Evolutionary conservation across 2,113 vertebrate genomes (phyloP).

Genomic region (Brachyistius frenatus): DNA sequence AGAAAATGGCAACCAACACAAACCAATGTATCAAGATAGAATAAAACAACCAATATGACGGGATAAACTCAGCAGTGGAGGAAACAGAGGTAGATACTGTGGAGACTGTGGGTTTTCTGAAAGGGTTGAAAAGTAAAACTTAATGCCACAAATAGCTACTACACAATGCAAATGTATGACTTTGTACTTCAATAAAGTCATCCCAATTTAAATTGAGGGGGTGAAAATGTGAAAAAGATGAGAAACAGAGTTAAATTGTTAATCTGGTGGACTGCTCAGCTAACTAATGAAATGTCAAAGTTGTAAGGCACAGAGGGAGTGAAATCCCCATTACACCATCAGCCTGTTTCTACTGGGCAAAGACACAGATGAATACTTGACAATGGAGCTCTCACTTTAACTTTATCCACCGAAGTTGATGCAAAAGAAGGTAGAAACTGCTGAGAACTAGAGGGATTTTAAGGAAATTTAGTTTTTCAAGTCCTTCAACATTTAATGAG

Average conservation of each 20-base stretch:
- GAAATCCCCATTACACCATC: slow-evolving; percentile 24
- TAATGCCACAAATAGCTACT: slow-evolving; percentile 25
- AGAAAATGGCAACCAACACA: slow-evolving; percentile 52
- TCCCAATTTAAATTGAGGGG: not conserved
- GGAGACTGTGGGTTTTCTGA: slow-evolving; percentile 13
- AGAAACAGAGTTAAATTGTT: slow-evolving; percentile 1
- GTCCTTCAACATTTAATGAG: slow-evolving; percentile 35
- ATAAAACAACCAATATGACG: slow-evolving; percentile 1
- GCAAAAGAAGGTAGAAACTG: slow-evolving; percentile 11
- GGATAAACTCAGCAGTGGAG: slow-evolving; percentile 12
- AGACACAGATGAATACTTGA: slow-evolving; percentile 34
- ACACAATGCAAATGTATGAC: not conserved
- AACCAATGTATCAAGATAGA: slow-evolving; percentile 32
- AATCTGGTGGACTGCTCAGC: slow-evolving; percentile 17
- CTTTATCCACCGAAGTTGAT: slow-evolving; percentile 10
- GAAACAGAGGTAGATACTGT: slow-evolving; percentile 39
- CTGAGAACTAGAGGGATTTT: slow-evolving; percentile 5
- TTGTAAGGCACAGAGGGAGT: slow-evolving; percentile 14
- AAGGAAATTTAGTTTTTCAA: slow-evolving; percentile 15
- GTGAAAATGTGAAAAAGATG: not conserved
- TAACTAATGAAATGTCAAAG: slow-evolving; percentile 48
- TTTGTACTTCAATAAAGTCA: slow-evolving; percentile 9
- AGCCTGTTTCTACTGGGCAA: slow-evolving; percentile 16
- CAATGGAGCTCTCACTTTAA: slow-evolving; percentile 3
- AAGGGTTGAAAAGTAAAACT: slow-evolving; percentile 11